phyloP scores from a whole-genome alignment of 1,140 invertebrate species.

The Scylla paramamosain region DNA sequence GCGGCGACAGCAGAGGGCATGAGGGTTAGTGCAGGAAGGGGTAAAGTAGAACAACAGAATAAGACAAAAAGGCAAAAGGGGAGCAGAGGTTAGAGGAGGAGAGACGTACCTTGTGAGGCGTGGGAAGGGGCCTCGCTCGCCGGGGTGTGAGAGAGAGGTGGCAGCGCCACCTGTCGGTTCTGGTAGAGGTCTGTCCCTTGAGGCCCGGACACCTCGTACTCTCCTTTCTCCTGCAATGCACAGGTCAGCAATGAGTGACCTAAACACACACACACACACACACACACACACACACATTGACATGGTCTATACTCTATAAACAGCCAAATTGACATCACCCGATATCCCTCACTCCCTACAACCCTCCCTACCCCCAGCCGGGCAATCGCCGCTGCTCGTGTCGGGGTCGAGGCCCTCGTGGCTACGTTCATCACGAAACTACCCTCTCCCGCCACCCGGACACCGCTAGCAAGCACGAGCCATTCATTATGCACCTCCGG shows the following conservation, averaged over 20 bases:
- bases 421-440: too few species aligned
- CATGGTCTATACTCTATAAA: neutral
- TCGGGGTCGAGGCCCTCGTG: too few species aligned
- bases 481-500: too few species aligned
- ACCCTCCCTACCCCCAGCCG: neutral
- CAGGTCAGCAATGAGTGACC: neutral
- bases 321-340: neutral
- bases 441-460: neutral
- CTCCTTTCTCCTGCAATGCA: slow-evolving; percentile 58
- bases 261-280: neutral
- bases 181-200: slow-evolving; percentile 68
- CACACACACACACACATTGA: neutral
- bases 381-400: too few species aligned
- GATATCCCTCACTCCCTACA: neutral
- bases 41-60: neutral
- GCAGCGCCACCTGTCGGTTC: slow-evolving; percentile 55
- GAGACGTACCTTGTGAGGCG: neutral
- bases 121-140: neutral
- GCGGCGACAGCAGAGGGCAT: neutral
- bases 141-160: slow-evolving; percentile 54
- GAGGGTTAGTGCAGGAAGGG: neutral
- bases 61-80: neutral
- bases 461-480: too few species aligned
- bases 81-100: neutral
- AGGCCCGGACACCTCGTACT: slow-evolving; percentile 64